Evolutionary conservation across 2,888 invertebrate genomes (phyloP), one percentile per base, ranked within the genome.

Genomic region (Phymatocera aterrima): DNA sequence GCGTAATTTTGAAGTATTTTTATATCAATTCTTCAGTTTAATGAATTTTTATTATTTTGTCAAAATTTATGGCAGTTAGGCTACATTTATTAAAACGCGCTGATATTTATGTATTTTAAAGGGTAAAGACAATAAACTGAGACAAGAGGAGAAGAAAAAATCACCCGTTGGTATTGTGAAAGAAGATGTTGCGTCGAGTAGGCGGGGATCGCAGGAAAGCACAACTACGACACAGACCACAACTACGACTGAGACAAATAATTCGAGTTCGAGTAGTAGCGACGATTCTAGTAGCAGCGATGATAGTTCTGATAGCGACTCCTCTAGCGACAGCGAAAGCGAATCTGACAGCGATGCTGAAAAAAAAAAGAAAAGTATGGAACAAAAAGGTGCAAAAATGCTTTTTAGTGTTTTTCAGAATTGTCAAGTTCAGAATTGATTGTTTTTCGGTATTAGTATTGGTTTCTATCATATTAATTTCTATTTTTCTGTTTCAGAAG

Each of bases 251-350:
- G 89, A 91, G 51, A 91, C 91, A 1, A 91, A 90, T 81, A 90
- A 90, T 80, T 90, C 90, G 4, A 90, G 90, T 80, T 90, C 91
- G 1, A 90, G 88, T 57, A 90, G 90, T 72, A 90, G 91, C 61
- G 91, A 91, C 77, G 91, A 92, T 68, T 91, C 91, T 0, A 93
- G 93, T 43, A 93, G 93, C 83, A 93, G 93, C 8, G 93, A 92
- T 82, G 93, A 92, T 37, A 92, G 93, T 18, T 92, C 93, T 1
- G 92, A 92, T 60, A 90, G 88, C 79, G 91, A 91, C 34, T 91
- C 91, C 79, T 91, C 92, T 3, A 93, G 92, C 79, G 92, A 92
- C 68, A 93, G 93, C 0, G 91, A 91, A 5, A 91, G 89, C 82
- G 91, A 91, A 81, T 91, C 92, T 10, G 93, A 93, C 79, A 94